Evolutionary conservation across 2,888 invertebrate species (phyloP).

Genomic region (Chrysolina haemoptera): DNA sequence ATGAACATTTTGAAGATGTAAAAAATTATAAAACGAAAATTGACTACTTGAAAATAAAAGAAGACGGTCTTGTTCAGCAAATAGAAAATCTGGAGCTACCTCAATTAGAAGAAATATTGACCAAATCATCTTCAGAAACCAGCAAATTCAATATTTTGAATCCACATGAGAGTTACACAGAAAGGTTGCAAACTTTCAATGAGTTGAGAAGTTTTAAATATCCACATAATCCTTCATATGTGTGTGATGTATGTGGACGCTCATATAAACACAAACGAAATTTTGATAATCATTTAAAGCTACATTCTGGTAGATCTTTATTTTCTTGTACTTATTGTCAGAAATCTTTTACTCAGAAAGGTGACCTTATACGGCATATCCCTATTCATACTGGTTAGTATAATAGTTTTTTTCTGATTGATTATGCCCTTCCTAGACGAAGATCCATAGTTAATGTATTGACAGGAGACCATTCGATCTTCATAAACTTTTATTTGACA

Average conservation of each 20-base stretch:
- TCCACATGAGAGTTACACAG: slow-evolving; percentile 44
- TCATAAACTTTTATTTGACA: too few relatives aligned
- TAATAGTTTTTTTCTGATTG: too few relatives aligned
- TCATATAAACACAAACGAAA: slow-evolving; percentile 71
- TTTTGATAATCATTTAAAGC: slow-evolving; percentile 70
- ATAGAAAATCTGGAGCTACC: neutral
- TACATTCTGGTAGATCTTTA: slow-evolving; percentile 71
- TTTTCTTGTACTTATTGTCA: slow-evolving; percentile 71
- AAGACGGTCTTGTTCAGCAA: neutral
- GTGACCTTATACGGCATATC: slow-evolving; percentile 71
- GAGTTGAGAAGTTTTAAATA: slow-evolving; percentile 61
- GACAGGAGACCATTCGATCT: too few relatives aligned
- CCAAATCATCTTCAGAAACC: slow-evolving; percentile 46
- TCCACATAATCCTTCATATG: slow-evolving; percentile 56
- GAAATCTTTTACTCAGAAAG: slow-evolving; percentile 74
- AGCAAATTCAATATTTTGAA: slow-evolving; percentile 60
- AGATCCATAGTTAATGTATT: too few relatives aligned
- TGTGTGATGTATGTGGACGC: slow-evolving; percentile 73
- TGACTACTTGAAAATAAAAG: neutral
- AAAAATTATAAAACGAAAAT: neutral
- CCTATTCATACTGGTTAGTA: slow-evolving; percentile 71
- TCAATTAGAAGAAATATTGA: slow-evolving; percentile 30
- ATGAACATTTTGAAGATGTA: neutral
- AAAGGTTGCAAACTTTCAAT: slow-evolving; percentile 6
- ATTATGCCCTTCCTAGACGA: too few relatives aligned